Evolutionary conservation across 2,113 vertebrate species (phyloP).

Genomic region (Mungos mungo): DNA sequence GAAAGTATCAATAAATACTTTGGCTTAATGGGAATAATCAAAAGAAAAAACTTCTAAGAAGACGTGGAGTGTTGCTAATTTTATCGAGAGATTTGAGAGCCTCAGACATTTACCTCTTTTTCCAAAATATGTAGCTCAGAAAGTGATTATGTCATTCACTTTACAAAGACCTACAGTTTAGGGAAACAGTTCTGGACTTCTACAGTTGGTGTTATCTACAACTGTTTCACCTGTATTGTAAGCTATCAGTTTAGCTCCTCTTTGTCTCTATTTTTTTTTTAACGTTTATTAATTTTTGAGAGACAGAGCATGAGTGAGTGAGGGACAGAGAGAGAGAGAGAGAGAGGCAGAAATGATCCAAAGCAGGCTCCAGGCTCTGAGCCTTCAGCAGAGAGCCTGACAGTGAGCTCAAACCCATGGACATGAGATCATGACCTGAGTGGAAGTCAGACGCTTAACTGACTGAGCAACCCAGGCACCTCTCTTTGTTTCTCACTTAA

Average conservation of each 20-base stretch:
- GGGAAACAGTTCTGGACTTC: neutral
- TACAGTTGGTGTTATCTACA: neutral
- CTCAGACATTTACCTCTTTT: neutral
- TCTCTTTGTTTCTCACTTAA: neutral
- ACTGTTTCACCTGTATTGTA: neutral
- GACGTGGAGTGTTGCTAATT: neutral
- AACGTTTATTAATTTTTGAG: no score
- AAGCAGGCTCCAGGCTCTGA: no score
- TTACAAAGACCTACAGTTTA: neutral
- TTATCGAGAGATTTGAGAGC: neutral
- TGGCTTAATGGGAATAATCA: neutral
- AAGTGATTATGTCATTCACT: neutral
- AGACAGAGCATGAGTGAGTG: no score
- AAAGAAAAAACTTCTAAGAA: slow-evolving; percentile 1
- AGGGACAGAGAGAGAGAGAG: no score
- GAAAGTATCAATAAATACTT: neutral
- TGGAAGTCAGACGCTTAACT: no score
- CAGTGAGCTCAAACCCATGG: no score
- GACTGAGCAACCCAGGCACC: no score
- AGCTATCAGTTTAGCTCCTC: neutral
- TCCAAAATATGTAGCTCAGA: neutral
- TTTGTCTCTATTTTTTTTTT: neutral
- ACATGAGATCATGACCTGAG: no score
- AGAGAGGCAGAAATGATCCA: no score
- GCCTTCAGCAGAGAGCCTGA: no score